A percentile compares a stretch with the other conserved stretches of the same genome.
These are phyloP conservation scores for Protonibea diacanthus DNA, from an alignment of 2,797 vertebrate species.

Conservation along the genomic window DNA sequence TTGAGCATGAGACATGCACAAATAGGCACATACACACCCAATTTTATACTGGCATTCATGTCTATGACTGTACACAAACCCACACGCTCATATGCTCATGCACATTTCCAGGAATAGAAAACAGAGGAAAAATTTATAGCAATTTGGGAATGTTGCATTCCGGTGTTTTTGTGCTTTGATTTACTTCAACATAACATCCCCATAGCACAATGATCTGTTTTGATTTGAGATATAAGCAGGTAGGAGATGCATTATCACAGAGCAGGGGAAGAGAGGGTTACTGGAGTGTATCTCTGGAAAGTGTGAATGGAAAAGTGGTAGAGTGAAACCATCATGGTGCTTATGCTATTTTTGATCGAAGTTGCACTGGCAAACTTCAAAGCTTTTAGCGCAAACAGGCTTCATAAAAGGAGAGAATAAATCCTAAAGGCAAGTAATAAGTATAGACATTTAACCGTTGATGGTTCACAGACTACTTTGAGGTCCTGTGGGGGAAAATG, in stretches of 20 bases:
- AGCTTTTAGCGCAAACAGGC: conserved; percentile 30
- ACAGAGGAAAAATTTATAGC: conserved; percentile 9
- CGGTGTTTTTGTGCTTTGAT: conserved; percentile 37
- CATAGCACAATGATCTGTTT: conserved; percentile 26
- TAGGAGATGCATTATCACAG: conserved; percentile 28
- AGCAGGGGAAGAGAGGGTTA: conserved; percentile 40
- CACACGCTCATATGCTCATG: not conserved
- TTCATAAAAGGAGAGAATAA: conserved; percentile 34
- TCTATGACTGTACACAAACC: conserved; percentile 13
- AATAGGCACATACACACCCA: conserved; percentile 30
- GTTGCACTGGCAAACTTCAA: conserved; percentile 41
- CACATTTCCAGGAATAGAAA: conserved; percentile 12
- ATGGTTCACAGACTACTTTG: conserved; percentile 24
- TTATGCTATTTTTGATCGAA: conserved; percentile 44
- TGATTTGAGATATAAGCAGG: conserved; percentile 51
- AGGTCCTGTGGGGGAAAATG: conserved; percentile 18
- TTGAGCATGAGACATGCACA: conserved; percentile 52
- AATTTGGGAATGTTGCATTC: conserved; percentile 37
- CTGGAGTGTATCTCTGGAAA: conserved; percentile 48
- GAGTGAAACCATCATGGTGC: conserved; percentile 22
- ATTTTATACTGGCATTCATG: conserved; percentile 37
- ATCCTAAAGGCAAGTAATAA: conserved; percentile 46
- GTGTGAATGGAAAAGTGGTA: conserved; percentile 24
- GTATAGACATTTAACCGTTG: conserved; percentile 37
- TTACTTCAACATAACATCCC: conserved; percentile 31